phyloP scores from a whole-genome alignment of 2,888 invertebrate genomes.

The Synergus japonicus region DNA sequence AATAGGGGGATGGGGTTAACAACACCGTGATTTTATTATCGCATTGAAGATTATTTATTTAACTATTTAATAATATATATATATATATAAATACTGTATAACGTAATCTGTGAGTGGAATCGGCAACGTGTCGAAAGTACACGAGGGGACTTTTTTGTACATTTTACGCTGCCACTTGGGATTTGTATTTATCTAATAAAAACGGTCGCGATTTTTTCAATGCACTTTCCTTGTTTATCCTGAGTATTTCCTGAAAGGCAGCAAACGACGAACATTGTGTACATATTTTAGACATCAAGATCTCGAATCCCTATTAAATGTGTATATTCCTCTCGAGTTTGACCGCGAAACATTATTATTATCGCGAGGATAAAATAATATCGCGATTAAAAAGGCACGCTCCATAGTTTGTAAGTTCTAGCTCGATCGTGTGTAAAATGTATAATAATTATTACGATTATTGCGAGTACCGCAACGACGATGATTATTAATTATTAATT shows the following conservation, averaged over 20 bases:
- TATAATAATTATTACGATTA: conserved; percentile 71
- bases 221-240: conserved; percentile 42
- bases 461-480: conserved; percentile 59
- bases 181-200: conserved; percentile 39
- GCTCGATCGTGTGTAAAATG: conserved; percentile 72
- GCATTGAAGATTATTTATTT: conserved; percentile 77
- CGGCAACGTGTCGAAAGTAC: conserved; percentile 44
- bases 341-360: neutral
- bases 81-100: conserved; percentile 62
- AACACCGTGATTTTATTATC: conserved; percentile 73
- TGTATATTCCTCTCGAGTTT: conserved; percentile 26
- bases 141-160: conserved; percentile 61
- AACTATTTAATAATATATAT: conserved; percentile 72
- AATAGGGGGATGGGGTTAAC: conserved; percentile 63
- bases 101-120: conserved; percentile 55
- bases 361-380: conserved; percentile 5
- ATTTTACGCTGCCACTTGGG: conserved; percentile 52
- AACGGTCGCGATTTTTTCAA: conserved; percentile 45
- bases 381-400: conserved; percentile 34
- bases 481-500: conserved; percentile 43
- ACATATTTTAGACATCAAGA: conserved; percentile 58
- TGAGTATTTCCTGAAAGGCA: conserved; percentile 40
- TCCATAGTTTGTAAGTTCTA: conserved; percentile 64
- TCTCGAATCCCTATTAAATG: conserved; percentile 52
- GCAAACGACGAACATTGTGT: conserved; percentile 55